Evolutionary conservation across 2,113 vertebrate genomes (phyloP), one percentile per base, ranked within the genome.

Genomic region (Monopterus albus): DNA sequence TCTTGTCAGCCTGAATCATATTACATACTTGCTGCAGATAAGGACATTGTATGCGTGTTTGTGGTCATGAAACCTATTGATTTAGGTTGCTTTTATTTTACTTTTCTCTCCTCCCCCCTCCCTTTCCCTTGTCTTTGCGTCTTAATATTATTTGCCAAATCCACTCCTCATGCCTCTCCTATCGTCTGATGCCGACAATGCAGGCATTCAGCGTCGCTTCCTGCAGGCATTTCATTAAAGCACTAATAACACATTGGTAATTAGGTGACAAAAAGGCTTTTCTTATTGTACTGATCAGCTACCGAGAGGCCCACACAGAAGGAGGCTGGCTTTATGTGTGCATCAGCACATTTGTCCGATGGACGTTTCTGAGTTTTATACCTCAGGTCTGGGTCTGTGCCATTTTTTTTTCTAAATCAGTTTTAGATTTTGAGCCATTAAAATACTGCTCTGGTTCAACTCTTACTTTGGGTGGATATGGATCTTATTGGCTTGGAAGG

Each of bases 221-320:
- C 92, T 92, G 88, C 91, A 76, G 91, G 92, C 90, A 76, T 90
- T 91, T 91, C 88, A 93, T 93, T 91, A 92, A 88, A 84, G 83
- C 86, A 87, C 91, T 91, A 92, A 91, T 92, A 91, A 92, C 91
- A 90, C 88, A 88, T 84, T 92, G 87, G 87, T 92, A 92, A 93
- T 94, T 92, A 91, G 86, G 84, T 86, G 90, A 91, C 88, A 86
- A 86, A 83, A 75, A 86, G 75, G 74, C 78, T 85, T 83, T 82
- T 91, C 88, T 90, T 87, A 89, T 89, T 89, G 89, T 74, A 81
- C 82, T 84, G 91, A 91, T 92, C 90, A 89, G 90, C 82, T 88
- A 86, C 81, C 69, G 83, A 84, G 75, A 88, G 84, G 81, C 75
- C 35, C 52, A 47, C 69, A 67, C 76, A 82, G 72, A 77, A 75